Percentiles rank a stretch among this genome's conserved stretches.
phyloP scores from a whole-genome alignment of 2,797 vertebrate genomes.

The Gymnodraco acuticeps region DNA sequence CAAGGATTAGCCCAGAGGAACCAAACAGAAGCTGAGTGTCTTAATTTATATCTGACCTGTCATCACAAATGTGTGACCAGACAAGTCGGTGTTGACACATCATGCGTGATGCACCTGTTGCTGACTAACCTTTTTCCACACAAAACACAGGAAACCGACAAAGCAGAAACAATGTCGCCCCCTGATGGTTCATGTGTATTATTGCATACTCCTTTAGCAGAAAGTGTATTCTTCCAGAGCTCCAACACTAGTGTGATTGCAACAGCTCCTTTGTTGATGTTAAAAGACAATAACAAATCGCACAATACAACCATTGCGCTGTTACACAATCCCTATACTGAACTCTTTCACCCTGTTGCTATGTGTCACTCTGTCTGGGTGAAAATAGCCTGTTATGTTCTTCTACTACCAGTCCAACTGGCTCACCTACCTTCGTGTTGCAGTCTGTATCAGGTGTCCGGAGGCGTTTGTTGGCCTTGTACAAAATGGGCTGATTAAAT shows the following conservation, averaged over 20 bases:
- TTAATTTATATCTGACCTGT: slow-evolving; percentile 30
- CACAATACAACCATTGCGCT: background rate
- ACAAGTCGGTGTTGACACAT: slow-evolving; percentile 47
- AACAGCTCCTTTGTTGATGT: background rate
- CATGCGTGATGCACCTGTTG: slow-evolving; percentile 59
- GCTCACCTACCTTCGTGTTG: slow-evolving; percentile 27
- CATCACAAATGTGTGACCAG: slow-evolving; percentile 48
- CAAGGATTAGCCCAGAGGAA: background rate
- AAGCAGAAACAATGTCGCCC: slow-evolving; percentile 68
- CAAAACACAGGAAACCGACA: slow-evolving; percentile 17
- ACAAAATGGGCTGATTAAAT: slow-evolving; percentile 41
- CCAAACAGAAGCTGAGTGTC: slow-evolving; percentile 28
- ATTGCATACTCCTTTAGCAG: slow-evolving; percentile 22
- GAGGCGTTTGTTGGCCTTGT: slow-evolving; percentile 40
- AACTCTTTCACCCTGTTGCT: slow-evolving; percentile 21
- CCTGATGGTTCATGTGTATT: slow-evolving; percentile 50
- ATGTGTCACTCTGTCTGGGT: slow-evolving; percentile 39
- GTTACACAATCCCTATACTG: slow-evolving; percentile 24
- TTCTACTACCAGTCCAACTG: slow-evolving; percentile 37
- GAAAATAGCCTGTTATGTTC: slow-evolving; percentile 6
- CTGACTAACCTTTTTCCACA: slow-evolving; percentile 33
- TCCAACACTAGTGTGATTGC: slow-evolving; percentile 4
- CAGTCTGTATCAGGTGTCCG: slow-evolving; percentile 23
- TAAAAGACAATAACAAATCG: slow-evolving; percentile 15
- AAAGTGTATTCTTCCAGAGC: background rate